A percentile compares a stretch with the other conserved stretches of the same genome.
Evolutionary conservation across 2,113 vertebrate genomes (phyloP).

Genomic region (Cinclus cinclus): DNA sequence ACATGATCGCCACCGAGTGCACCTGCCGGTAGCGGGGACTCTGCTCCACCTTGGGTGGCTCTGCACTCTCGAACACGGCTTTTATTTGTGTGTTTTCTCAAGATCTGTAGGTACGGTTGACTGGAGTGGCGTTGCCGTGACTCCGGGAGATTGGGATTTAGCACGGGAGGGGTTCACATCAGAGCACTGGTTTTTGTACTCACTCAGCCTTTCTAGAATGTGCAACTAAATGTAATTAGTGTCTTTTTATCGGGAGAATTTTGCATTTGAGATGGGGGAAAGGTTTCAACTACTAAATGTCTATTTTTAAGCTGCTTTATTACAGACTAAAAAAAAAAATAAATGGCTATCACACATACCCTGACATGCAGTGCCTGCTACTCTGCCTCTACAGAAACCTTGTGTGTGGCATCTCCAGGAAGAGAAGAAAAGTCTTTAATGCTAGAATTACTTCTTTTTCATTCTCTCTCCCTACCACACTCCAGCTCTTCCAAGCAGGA

Average conservation of each 20-base stretch:
- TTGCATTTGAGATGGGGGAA: background rate
- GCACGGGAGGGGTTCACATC: background rate
- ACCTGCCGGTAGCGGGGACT: conserved; percentile 82
- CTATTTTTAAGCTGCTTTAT: conserved; percentile 36
- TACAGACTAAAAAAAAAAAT: background rate
- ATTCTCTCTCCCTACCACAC: conserved; percentile 29
- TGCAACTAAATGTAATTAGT: background rate
- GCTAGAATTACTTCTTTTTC: conserved; percentile 16
- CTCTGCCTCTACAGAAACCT: background rate
- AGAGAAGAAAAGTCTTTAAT: conserved; percentile 58
- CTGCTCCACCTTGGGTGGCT: rapidly evolving
- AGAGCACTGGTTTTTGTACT: conserved; percentile 16
- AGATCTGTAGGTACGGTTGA: rapidly evolving
- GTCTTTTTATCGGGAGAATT: background rate
- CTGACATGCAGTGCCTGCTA: background rate
- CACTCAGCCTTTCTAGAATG: background rate
- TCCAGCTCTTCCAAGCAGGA: conserved; percentile 69
- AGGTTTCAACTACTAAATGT: background rate
- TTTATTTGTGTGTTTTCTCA: rapidly evolving
- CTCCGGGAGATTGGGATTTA: background rate
- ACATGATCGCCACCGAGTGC: conserved; percentile 93
- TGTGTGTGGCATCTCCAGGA: background rate
- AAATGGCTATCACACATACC: background rate
- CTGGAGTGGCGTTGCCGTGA: rapidly evolving
- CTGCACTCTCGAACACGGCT: rapidly evolving